phyloP scores from a whole-genome alignment of 1,140 invertebrate genomes.

The Chrysomallon squamiferum region DNA sequence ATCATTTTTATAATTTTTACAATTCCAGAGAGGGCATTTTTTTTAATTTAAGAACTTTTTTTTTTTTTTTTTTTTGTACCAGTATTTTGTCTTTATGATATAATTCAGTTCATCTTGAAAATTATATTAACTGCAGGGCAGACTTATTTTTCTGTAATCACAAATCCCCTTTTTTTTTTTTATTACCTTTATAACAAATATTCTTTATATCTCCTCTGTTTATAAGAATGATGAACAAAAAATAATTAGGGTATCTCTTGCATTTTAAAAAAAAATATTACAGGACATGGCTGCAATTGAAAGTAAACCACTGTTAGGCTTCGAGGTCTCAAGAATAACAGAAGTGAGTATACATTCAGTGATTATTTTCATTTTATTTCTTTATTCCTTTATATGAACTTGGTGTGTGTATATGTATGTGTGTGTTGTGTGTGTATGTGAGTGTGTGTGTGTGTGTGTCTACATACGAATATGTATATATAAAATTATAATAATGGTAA shows the following conservation, averaged over 20 bases:
- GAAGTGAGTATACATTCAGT: conserved; percentile 44
- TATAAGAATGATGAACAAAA: background rate
- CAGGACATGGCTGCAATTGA: conserved; percentile 69
- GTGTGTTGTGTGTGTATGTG: background rate
- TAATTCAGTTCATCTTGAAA: background rate
- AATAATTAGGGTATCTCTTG: background rate
- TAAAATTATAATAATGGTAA: background rate
- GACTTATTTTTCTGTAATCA: background rate
- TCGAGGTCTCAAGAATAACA: conserved; percentile 60
- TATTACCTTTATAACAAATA: background rate
- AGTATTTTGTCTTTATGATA: background rate
- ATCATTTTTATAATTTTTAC: background rate
- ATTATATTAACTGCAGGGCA: background rate
- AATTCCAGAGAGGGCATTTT: background rate
- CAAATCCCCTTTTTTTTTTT: background rate
- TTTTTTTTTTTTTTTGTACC: background rate
- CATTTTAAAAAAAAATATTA: conserved; percentile 13
- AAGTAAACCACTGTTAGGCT: conserved; percentile 69
- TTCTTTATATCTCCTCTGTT: background rate
- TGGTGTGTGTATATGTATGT: background rate
- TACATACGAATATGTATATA: background rate
- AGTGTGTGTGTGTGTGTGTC: background rate
- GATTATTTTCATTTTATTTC: background rate
- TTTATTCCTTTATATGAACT: too few species aligned
- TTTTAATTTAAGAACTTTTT: background rate